Base-by-base conservation (phyloP, 2,113 vertebrate species). In the Mustela nigripes region DNA sequence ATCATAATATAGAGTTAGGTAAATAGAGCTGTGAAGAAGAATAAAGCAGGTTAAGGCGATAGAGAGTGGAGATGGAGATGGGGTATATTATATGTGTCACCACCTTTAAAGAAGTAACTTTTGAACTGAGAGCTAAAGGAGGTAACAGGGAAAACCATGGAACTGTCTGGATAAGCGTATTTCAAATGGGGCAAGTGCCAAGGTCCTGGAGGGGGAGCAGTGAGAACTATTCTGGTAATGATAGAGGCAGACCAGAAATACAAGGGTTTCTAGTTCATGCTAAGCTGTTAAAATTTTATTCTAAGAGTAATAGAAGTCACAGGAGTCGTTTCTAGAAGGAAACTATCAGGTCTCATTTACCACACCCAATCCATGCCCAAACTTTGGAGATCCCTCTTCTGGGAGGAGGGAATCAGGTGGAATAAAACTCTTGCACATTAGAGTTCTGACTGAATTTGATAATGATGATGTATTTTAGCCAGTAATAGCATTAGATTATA, bases 11-110 rank as follows among this genome's bases (percentile, higher is more conserved):
- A n/a, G 4, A 36, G 28, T 73, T 65, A 69, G 9, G 31, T 63
- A 69, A 80, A 36, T 45, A 60, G 53, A 15, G 12, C 73, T 85
- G 7, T 73, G 65, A 95, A 92, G 58, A 63, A 69, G 89, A 94
- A 28, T 71, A 71, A 42, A 92, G 14, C 19, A 26, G 19, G 11
- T n/a, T 69, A 74, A 53, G 42, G 19, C 74, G 22, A 71, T 5
- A 71, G 58, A 58, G 26, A 12, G 5, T 36, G 2, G 4, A 92
- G 56, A 26, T 58, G 15, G 39, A 63, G 4, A 14, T 7, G 62
- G 48, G 56, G 14, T 36, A 12, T 53, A 9, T 81, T 45, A 19
- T 71, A 56, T 33, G 31, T 62, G 11, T 62, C 6, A 11, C 58
- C 3, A 79, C 18, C 48, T 60, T 53, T 58, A 56, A 91, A 71